These are phyloP conservation scores for Etia nguti DNA, from an alignment of 2,113 vertebrate genomes.

Conservation along the genomic window DNA sequence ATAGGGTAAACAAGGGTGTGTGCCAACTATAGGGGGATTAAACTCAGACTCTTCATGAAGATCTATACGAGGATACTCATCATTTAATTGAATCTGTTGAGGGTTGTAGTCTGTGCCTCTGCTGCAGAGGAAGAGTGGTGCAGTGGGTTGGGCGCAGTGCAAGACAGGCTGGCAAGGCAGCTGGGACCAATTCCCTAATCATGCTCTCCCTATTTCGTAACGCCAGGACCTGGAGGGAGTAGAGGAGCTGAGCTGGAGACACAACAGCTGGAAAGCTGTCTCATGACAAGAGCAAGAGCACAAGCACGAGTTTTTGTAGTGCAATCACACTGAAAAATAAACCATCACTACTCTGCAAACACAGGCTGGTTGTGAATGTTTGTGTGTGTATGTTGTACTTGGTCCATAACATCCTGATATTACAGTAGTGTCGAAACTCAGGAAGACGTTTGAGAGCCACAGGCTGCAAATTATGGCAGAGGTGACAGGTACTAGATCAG, in stretches of 20 bases:
- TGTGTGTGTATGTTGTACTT: background rate
- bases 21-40: too few species aligned
- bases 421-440: background rate
- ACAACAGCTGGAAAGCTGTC: background rate
- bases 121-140: background rate
- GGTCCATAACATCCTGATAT: background rate
- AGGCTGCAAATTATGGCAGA: background rate
- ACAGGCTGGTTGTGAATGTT: fast-evolving
- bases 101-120: background rate
- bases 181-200: background rate
- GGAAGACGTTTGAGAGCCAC: background rate
- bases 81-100: background rate
- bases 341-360: background rate
- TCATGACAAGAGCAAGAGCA: background rate
- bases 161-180: background rate
- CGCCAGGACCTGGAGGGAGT: background rate
- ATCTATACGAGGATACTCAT: background rate
- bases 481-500: background rate
- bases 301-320: background rate
- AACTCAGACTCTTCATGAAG: background rate
- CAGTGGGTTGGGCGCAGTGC: background rate
- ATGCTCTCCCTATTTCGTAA: background rate
- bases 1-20: too few species aligned
- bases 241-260: background rate
- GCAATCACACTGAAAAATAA: background rate